These are phyloP conservation scores for Drosophila erecta DNA, from an alignment of 1,140 invertebrate genomes.

Conservation along the genomic window DNA sequence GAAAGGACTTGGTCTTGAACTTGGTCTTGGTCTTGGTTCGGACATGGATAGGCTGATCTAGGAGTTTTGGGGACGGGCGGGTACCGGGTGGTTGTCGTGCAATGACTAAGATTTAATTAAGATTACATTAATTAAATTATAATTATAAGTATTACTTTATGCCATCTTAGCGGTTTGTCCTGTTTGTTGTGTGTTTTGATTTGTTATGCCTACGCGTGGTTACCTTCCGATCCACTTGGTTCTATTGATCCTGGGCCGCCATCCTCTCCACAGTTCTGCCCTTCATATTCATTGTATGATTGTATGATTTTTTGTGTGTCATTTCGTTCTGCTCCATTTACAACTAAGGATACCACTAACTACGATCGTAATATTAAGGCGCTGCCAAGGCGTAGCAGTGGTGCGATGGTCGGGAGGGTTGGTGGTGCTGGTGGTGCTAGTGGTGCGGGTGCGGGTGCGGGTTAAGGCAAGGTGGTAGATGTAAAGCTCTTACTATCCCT, in stretches of 20 bases:
- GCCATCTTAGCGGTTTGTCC: conserved; percentile 66
- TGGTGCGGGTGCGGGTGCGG: neutral
- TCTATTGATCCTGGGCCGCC: conserved; percentile 18
- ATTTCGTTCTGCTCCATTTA: conserved; percentile 35
- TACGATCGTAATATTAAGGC: conserved; percentile 49
- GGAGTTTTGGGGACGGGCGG: neutral
- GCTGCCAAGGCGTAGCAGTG: conserved; percentile 25
- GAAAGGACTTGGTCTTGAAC: neutral
- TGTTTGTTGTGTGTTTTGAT: conserved; percentile 25
- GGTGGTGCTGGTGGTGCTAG: neutral
- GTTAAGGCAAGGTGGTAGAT: conserved; percentile 12
- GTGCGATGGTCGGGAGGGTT: conserved; percentile 14
- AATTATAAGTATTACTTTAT: conserved; percentile 67
- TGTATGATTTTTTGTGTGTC: neutral
- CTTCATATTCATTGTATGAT: neutral
- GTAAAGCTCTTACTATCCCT: conserved; percentile 48
- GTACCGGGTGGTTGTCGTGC: conserved; percentile 31
- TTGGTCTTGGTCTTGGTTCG: neutral
- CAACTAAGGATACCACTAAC: conserved; percentile 50
- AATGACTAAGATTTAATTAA: conserved; percentile 66
- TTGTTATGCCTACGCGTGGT: conserved; percentile 15
- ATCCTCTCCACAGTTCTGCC: neutral
- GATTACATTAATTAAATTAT: conserved; percentile 64
- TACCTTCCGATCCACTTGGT: conserved; percentile 3
- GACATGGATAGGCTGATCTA: neutral